A percentile compares a stretch with the other conserved stretches of the same genome.
Evolutionary conservation across 2,113 vertebrate species (phyloP).

Genomic region (Typhlomys cinereus): DNA sequence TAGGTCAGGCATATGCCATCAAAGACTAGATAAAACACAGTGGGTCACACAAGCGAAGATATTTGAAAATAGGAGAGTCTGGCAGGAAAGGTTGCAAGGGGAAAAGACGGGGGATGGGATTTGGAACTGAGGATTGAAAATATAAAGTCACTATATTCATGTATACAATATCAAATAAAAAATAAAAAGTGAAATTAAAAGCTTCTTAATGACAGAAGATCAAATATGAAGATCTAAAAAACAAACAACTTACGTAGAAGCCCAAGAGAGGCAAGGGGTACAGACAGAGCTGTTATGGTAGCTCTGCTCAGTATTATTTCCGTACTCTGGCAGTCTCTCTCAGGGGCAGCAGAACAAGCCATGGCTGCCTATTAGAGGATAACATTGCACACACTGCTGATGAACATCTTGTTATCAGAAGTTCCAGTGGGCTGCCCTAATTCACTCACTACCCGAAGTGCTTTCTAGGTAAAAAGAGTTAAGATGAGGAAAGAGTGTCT

Average conservation of each 20-base stretch:
- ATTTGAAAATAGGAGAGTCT: too few species aligned
- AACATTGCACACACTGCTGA: neutral
- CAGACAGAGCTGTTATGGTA: neutral
- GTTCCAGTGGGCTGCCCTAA: neutral
- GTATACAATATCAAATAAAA: too few species aligned
- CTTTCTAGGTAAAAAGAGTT: neutral
- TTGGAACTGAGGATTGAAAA: too few species aligned
- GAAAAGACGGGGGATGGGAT: too few species aligned
- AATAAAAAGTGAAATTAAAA: neutral
- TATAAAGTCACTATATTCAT: too few species aligned
- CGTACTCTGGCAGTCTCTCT: neutral
- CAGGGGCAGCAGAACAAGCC: too few species aligned
- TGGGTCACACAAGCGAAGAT: too few species aligned
- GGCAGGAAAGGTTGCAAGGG: too few species aligned
- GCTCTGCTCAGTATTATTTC: neutral
- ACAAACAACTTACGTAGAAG: neutral
- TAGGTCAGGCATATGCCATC: too few species aligned
- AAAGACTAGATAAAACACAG: too few species aligned
- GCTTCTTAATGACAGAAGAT: neutral
- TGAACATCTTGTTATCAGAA: neutral
- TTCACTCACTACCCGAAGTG: neutral
- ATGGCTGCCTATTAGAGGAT: neutral
- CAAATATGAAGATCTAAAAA: neutral
- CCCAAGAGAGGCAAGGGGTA: rapidly evolving
- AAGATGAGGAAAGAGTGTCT: neutral